Evolutionary conservation across 2,113 vertebrate species (phyloP), one percentile per base, ranked within the genome.

Genomic region (Odontesthes bonariensis): DNA sequence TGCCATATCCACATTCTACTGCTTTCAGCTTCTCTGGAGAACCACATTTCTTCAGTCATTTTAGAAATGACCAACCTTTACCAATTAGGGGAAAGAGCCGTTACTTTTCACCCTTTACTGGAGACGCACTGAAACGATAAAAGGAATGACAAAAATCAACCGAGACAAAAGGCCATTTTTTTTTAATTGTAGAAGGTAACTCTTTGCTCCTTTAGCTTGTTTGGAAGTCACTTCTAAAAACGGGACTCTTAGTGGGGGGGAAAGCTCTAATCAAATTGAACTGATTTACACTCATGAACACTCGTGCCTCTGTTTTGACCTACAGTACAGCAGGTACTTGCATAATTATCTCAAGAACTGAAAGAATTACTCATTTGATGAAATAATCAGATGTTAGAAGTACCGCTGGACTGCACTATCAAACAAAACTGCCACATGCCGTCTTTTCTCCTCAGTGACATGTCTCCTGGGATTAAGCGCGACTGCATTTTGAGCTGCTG

Each of bases 31-130:
- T 56, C 82, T 74, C 84, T 20, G 1, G 65, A 69, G 81, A 88
- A 77, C 81, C 74, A 60, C 57, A 73, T 85, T 75, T 85, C 69
- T 77, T 78, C 46, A 81, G 86, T 86, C 76, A 75, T 77, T 87
- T 69, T 53, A 69, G 70, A 70, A 64, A 49, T 0, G 20, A 75
- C 72, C 83, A 81, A 79, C 35, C 10, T 38, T 38, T 38, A 35
- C 35, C 35, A 35, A 35, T 35, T 38, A 38, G 35, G 10, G 6
- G 35, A 38, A 38, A 38, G 35, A 38, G 35, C 35, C 35, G 10
- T 38, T 38, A 38, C 35, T 38, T 38, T 38, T 53, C 46, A 85
- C 73, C 46, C 65, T 52, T 78, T 60, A n/a, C 60, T 59, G 17
- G 67, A 84, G 59, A 80, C 77, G 32, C 72, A 47, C 74, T 73